Percentiles rank a stretch among this genome's conserved stretches.
phyloP scores from a whole-genome alignment of 2,888 invertebrate species.

The Aelia acuminata region DNA sequence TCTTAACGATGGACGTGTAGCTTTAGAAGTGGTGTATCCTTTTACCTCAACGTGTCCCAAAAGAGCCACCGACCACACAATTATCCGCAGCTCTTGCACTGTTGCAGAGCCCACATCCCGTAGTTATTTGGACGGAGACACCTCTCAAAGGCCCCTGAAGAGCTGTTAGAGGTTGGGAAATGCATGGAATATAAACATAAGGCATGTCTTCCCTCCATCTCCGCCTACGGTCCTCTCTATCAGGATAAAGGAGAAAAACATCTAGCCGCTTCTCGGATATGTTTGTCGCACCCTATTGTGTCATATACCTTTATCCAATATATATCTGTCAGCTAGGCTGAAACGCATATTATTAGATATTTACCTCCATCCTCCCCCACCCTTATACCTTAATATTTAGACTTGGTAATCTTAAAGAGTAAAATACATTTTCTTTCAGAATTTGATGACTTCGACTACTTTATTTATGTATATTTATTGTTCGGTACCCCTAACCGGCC shows the following conservation, averaged over 20 bases:
- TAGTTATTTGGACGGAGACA: slow-evolving; percentile 10
- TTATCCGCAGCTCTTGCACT: not conserved
- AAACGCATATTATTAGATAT: not conserved
- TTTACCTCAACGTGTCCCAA: not conserved
- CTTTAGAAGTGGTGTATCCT: not conserved
- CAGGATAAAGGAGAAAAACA: slow-evolving; percentile 30
- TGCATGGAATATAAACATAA: slow-evolving; percentile 51
- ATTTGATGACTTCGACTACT: too few relatives aligned
- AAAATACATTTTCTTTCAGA: too few relatives aligned
- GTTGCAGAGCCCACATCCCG: not conserved
- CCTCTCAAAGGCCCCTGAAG: not conserved
- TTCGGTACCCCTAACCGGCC: too few relatives aligned
- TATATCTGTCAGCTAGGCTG: not conserved
- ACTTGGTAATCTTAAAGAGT: not conserved
- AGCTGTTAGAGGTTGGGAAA: slow-evolving; percentile 22
- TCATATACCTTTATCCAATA: slow-evolving; percentile 28
- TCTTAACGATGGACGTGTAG: not conserved
- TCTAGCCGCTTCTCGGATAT: not conserved
- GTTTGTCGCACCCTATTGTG: not conserved
- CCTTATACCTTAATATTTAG: too few relatives aligned
- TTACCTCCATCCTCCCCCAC: not conserved
- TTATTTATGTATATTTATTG: too few relatives aligned
- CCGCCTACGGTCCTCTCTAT: not conserved
- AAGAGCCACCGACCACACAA: not conserved
- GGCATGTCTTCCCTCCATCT: not conserved